A percentile compares a stretch with the other conserved stretches of the same genome.
These are phyloP conservation scores for Anolis carolinensis DNA, from an alignment of 2,113 vertebrate genomes.

Conservation along the genomic window DNA sequence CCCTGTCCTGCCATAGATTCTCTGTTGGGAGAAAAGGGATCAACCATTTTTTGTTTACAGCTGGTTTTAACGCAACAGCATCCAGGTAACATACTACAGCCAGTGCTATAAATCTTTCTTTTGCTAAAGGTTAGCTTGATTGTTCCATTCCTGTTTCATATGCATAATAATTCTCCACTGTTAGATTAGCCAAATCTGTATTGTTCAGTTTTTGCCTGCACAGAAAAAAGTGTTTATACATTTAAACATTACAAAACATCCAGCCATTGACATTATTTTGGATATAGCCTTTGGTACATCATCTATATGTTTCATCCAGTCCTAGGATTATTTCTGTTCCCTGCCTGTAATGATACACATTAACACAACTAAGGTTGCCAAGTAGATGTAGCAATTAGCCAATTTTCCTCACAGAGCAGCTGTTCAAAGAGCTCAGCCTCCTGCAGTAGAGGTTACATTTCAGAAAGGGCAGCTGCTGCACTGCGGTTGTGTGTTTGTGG, in stretches of 20 bases:
- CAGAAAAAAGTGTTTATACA: conserved; percentile 17
- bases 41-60: too few relatives aligned
- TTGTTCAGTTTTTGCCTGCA: background rate
- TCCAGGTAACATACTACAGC: background rate
- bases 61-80: background rate
- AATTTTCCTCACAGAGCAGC: conserved; percentile 36
- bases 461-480: conserved; percentile 50
- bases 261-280: background rate
- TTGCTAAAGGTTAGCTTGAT: background rate
- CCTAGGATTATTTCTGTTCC: background rate
- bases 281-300: background rate
- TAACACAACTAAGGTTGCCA: conserved; percentile 41
- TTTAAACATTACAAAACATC: background rate
- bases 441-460: conserved; percentile 24
- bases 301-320: background rate
- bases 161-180: background rate
- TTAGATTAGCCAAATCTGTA: conserved; percentile 7
- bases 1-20: background rate
- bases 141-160: background rate
- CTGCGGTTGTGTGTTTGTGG: conserved; percentile 21
- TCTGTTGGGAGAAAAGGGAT: background rate
- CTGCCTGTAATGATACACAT: background rate
- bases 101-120: background rate
- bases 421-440: conserved; percentile 29
- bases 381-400: conserved; percentile 27